phyloP scores from a whole-genome alignment of 2,888 invertebrate genomes.

The Tetranychus truncatus region DNA sequence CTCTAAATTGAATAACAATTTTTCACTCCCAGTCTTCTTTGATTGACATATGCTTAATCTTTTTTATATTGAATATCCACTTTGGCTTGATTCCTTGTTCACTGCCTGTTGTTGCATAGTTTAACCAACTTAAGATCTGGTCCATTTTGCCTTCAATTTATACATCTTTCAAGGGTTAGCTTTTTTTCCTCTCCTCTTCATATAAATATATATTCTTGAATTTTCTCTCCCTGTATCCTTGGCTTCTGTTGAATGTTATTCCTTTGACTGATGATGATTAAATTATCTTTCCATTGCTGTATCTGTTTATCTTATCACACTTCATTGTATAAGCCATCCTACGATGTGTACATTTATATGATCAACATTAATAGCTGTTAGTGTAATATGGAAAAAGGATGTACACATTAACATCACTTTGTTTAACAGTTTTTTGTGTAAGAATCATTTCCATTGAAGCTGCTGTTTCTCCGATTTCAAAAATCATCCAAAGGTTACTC shows the following conservation, averaged over 20 bases:
- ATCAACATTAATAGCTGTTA: not conserved
- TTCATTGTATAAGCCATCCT: not conserved
- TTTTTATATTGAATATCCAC: not conserved
- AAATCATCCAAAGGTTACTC: too few relatives aligned
- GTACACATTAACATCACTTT: not conserved
- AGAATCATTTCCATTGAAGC: too few relatives aligned
- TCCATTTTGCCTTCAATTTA: not conserved
- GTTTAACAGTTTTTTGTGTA: not conserved
- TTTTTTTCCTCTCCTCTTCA: not conserved
- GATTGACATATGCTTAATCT: not conserved
- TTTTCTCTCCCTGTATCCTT: not conserved
- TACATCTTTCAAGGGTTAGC: not conserved
- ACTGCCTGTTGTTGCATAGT: too few relatives aligned
- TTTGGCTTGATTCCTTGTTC: not conserved
- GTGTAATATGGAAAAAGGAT: not conserved
- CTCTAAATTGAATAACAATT: not conserved
- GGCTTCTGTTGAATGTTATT: slow-evolving; percentile 1
- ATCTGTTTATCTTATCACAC: slow-evolving; percentile 1
- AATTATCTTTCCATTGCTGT: not conserved
- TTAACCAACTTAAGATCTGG: too few relatives aligned
- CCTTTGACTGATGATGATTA: not conserved
- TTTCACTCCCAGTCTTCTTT: not conserved
- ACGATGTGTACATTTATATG: not conserved
- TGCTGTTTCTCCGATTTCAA: too few relatives aligned
- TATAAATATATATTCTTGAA: not conserved